These are phyloP conservation scores for Sussaba pulchella DNA, from an alignment of 2,888 invertebrate species.

Conservation along the genomic window DNA sequence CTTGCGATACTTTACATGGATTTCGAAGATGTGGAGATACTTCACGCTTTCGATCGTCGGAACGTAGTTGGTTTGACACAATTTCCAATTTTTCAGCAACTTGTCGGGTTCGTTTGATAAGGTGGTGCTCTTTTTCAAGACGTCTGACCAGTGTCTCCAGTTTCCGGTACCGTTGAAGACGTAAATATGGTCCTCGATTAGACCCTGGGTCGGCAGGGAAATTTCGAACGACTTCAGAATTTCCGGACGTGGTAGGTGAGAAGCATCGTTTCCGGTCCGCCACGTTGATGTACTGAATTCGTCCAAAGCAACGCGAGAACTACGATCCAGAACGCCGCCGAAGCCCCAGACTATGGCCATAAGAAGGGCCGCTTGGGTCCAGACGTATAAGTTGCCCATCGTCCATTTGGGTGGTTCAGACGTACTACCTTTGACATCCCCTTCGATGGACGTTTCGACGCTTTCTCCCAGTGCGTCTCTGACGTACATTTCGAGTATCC, in stretches of 20 bases:
- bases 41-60: constrained; percentile 87
- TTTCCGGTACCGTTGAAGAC: constrained; percentile 86
- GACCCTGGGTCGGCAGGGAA: constrained; percentile 85
- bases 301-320: constrained; percentile 83
- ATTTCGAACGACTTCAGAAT: constrained; percentile 86
- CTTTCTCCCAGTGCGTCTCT: constrained; percentile 77
- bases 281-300: constrained; percentile 78
- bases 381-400: constrained; percentile 69
- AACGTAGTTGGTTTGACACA: constrained; percentile 83
- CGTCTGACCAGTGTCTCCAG: constrained; percentile 87
- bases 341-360: constrained; percentile 86
- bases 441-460: constrained; percentile 75
- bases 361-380: constrained; percentile 86
- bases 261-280: constrained; percentile 68
- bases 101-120: constrained; percentile 69
- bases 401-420: constrained; percentile 37
- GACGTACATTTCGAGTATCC: constrained; percentile 81
- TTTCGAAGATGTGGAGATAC: constrained; percentile 85
- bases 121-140: constrained; percentile 84
- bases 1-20: constrained; percentile 85
- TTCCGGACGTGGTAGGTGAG: constrained; percentile 85
- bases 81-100: constrained; percentile 2
- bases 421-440: background rate
- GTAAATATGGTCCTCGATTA: constrained; percentile 86
- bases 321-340: constrained; percentile 84